These are phyloP conservation scores for Lepidurus packardi DNA, from an alignment of 1,140 invertebrate genomes.

Conservation along the genomic window DNA sequence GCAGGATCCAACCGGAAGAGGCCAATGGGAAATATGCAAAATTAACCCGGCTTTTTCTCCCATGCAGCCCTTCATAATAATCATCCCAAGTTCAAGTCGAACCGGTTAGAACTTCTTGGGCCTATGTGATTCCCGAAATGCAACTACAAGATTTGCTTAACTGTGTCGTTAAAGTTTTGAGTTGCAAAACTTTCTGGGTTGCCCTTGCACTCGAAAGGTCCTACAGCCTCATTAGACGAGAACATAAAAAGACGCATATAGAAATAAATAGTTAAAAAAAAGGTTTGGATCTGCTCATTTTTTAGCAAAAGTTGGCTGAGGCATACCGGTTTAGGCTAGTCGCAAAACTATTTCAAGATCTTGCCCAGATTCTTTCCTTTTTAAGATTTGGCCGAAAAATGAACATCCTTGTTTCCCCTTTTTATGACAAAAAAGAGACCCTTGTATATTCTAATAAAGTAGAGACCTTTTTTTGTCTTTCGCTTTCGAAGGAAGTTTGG, in stretches of 20 bases:
- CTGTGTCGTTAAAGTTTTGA: not conserved
- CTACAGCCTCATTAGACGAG: not conserved
- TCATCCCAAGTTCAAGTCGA: no score
- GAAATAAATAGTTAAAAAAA: not conserved
- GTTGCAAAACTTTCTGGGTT: not conserved
- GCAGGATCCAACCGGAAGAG: slow-evolving; percentile 2
- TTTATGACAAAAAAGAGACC: not conserved
- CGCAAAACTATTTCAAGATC: not conserved
- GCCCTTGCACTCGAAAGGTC: not conserved
- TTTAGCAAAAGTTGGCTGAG: not conserved
- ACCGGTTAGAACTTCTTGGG: not conserved
- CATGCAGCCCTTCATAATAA: not conserved
- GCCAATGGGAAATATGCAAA: slow-evolving; percentile 18
- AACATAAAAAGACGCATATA: not conserved
- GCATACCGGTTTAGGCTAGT: not conserved
- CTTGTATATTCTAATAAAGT: no score
- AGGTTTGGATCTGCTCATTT: not conserved
- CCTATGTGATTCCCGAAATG: not conserved
- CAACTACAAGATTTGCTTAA: not conserved
- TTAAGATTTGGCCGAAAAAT: no score
- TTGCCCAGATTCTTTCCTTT: no score
- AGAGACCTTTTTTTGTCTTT: no score
- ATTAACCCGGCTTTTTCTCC: not conserved
- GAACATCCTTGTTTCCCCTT: not conserved
- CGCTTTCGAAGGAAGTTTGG: no score